Percentiles rank a stretch among this genome's conserved stretches.
Evolutionary conservation across 2,113 vertebrate genomes (phyloP).

Genomic region (Brachyhypopomus occidentalis): DNA sequence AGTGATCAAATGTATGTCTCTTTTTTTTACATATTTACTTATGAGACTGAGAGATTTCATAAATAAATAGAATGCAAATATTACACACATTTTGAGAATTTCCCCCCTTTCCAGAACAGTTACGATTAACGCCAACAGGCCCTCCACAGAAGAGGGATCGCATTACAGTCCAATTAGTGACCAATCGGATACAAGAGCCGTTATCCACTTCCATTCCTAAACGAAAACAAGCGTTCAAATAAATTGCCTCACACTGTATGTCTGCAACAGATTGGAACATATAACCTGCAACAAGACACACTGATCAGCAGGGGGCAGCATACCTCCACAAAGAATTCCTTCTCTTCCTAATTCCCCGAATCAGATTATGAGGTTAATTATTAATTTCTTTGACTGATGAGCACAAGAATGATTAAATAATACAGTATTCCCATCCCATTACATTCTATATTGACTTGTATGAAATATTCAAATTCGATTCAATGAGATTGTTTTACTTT

Average conservation of each 20-base stretch:
- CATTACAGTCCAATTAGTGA: neutral
- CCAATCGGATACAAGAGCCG: no score
- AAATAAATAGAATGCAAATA: neutral
- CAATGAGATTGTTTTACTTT: neutral
- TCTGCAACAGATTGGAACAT: no score
- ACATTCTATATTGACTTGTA: neutral
- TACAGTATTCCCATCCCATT: neutral
- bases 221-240: neutral
- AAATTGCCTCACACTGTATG: neutral
- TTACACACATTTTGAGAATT: neutral
- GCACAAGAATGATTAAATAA: neutral
- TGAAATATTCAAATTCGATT: neutral
- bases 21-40: neutral
- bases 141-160: neutral
- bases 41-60: neutral
- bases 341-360: neutral
- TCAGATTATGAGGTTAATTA: conserved; percentile 10
- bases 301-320: conserved; percentile 32
- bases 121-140: neutral
- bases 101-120: neutral
- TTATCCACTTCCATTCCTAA: neutral
- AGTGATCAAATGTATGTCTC: neutral
- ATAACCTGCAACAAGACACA: neutral
- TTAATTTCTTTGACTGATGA: neutral
- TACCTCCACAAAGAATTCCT: neutral